Evolutionary conservation across 2,888 invertebrate genomes (phyloP).

Genomic region (Cotesia congregata): DNA sequence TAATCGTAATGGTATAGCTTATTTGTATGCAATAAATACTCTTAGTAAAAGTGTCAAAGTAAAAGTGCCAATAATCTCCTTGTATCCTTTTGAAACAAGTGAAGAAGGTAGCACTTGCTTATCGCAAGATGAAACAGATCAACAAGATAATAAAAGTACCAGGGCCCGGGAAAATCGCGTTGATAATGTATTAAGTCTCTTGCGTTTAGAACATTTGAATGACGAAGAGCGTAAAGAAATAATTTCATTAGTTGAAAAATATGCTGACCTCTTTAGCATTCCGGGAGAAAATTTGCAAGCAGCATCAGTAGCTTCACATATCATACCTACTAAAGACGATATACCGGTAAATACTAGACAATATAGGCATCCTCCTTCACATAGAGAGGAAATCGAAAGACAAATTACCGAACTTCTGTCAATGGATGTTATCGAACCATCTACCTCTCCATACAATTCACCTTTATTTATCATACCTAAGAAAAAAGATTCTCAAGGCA

Average conservation of each 20-base stretch:
- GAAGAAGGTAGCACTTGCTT: slow-evolving; percentile 27
- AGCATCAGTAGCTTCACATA: background rate
- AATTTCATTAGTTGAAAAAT: slow-evolving; percentile 10
- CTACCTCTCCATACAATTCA: slow-evolving; percentile 2
- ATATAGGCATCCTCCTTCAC: slow-evolving; percentile 15
- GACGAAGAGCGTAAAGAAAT: slow-evolving; percentile 27
- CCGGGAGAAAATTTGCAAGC: slow-evolving; percentile 18
- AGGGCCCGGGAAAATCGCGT: slow-evolving; percentile 41
- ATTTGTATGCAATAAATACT: slow-evolving; percentile 34
- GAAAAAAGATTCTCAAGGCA: slow-evolving; percentile 9
- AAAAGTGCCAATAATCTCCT: slow-evolving; percentile 32
- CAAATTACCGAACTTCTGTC: background rate
- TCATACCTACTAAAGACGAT: slow-evolving; percentile 12
- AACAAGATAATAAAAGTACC: background rate
- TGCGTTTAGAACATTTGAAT: slow-evolving; percentile 26
- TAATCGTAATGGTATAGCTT: slow-evolving; percentile 30
- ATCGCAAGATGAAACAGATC: background rate
- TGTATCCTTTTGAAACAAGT: slow-evolving; percentile 34
- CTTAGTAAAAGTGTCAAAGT: slow-evolving; percentile 19
- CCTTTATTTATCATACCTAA: slow-evolving; percentile 11
- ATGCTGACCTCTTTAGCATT: slow-evolving; percentile 21
- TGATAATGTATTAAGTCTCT: background rate
- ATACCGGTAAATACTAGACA: slow-evolving; percentile 3
- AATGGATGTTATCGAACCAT: slow-evolving; percentile 5
- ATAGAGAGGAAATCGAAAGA: background rate